These are phyloP conservation scores for Entomobrya multifasciata DNA, from an alignment of 2,888 invertebrate genomes.

Conservation along the genomic window DNA sequence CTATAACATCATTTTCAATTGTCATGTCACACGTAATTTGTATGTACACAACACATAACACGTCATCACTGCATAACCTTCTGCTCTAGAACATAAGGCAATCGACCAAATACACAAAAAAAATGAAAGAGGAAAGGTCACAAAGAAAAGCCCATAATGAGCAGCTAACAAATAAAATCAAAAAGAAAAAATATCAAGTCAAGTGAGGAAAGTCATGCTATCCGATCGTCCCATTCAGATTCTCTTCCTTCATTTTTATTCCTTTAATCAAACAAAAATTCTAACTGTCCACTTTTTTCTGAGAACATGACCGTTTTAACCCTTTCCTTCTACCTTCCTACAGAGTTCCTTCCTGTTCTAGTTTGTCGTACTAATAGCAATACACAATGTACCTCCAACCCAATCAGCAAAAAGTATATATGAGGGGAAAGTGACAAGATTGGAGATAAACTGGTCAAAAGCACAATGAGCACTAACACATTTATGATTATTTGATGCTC, in stretches of 20 bases:
- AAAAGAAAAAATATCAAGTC: not conserved
- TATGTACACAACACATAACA: no score
- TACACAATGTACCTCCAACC: not conserved
- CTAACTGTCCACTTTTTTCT: not conserved
- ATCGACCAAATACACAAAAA: constrained; percentile 31
- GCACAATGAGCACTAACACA: constrained; percentile 22
- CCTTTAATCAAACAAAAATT: constrained; percentile 18
- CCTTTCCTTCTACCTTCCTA: not conserved
- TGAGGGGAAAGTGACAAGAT: constrained; percentile 35
- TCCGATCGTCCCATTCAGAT: constrained; percentile 26
- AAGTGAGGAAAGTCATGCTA: constrained; percentile 33
- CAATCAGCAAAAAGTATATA: constrained; percentile 33
- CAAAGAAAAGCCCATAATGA: constrained; percentile 49
- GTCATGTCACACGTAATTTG: constrained; percentile 5
- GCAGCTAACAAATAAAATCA: constrained; percentile 3
- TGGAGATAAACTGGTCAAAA: no score
- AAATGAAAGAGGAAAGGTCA: constrained; percentile 20
- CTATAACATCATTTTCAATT: not conserved
- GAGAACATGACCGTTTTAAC: not conserved
- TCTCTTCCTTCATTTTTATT: constrained; percentile 11
- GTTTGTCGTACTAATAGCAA: not conserved
- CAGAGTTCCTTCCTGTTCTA: no score
- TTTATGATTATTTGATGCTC: constrained; percentile 47
- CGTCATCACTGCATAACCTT: no score
- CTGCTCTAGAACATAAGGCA: not conserved